Conservation (phyloP, 2,113 vertebrate genomes). For the Neodon shergylaensis region DNA sequence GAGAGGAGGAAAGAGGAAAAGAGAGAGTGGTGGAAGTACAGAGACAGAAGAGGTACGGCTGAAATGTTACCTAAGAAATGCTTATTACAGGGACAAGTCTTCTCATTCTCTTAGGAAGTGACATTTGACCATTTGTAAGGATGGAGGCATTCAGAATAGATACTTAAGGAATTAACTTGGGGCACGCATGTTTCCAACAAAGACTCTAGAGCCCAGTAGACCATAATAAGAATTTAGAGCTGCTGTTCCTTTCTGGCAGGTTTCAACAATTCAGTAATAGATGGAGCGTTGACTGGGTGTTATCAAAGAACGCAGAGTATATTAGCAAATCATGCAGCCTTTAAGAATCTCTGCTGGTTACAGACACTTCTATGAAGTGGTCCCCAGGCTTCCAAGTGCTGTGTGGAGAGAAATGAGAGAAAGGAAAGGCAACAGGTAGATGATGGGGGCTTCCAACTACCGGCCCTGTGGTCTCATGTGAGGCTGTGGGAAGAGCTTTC, state of each 20-base stretch:
- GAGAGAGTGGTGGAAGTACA: neutral
- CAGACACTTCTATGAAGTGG: neutral
- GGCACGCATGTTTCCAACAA: neutral
- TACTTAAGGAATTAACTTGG: neutral
- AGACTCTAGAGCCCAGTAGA: neutral
- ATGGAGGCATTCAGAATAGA: neutral
- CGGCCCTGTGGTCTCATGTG: too few species aligned
- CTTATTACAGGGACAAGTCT: neutral
- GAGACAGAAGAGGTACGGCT: neutral
- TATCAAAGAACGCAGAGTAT: neutral
- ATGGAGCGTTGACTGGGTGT: neutral
- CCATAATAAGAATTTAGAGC: neutral
- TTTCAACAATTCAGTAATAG: neutral
- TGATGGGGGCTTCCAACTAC: neutral
- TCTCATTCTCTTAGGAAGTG: slow-evolving; percentile 5
- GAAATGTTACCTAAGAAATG: neutral
- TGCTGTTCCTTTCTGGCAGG: neutral
- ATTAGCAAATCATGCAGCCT: neutral
- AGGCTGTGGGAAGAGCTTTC: too few species aligned
- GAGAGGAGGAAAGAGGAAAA: neutral
- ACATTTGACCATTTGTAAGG: neutral
- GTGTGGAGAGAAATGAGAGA: neutral
- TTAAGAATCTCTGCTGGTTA: neutral
- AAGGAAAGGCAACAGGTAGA: neutral
- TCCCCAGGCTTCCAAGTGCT: too few species aligned